These are phyloP conservation scores for Bothrops jararaca DNA, from an alignment of 2,113 vertebrate genomes.

Conservation along the genomic window DNA sequence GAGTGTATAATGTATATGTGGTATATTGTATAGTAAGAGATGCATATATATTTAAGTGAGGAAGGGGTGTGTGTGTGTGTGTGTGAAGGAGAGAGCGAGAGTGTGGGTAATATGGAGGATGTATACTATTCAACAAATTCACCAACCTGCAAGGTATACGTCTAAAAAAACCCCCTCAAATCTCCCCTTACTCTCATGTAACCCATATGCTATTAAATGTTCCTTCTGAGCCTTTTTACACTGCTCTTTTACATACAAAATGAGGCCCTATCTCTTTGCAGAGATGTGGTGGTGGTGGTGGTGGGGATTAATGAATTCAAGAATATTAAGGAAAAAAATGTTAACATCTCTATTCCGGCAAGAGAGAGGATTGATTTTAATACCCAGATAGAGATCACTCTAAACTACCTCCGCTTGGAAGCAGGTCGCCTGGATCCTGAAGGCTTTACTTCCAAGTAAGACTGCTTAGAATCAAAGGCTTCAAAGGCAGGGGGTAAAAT, in stretches of 20 bases:
- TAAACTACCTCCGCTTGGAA: neutral
- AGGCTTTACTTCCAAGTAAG: conserved; percentile 22
- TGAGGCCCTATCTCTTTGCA: neutral
- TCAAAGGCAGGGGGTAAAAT: neutral
- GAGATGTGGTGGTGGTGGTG: neutral
- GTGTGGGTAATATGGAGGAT: neutral
- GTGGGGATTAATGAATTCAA: neutral
- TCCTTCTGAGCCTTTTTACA: neutral
- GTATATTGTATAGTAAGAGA: neutral
- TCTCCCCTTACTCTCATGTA: neutral
- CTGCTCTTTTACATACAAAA: neutral
- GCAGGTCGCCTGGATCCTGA: neutral
- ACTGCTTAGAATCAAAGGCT: conserved; percentile 38
- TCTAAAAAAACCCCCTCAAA: neutral
- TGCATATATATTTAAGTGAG: neutral
- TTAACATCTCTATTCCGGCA: neutral
- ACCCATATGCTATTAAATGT: neutral
- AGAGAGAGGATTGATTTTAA: neutral
- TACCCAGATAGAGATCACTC: neutral
- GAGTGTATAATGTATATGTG: no score
- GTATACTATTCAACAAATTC: neutral
- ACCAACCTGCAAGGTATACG: neutral
- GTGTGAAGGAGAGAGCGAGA: no score
- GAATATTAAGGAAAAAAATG: no score
- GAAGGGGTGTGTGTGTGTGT: neutral